A percentile compares a stretch with the other conserved stretches of the same genome.
Evolutionary conservation across 2,113 vertebrate species (phyloP).

Genomic region (Ammodytes dubius): DNA sequence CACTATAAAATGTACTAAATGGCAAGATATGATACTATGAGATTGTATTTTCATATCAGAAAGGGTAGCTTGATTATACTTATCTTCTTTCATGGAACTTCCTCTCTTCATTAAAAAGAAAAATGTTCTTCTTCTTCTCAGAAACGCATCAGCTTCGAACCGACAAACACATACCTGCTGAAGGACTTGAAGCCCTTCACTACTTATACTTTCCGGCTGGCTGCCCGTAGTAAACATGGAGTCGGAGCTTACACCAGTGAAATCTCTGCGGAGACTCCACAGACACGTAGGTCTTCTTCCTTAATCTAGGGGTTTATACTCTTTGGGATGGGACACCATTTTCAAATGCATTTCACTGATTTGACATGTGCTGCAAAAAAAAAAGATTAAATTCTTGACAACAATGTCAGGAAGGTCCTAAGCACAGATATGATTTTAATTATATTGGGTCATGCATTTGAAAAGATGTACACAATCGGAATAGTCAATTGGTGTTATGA

Average conservation of each 20-base stretch:
- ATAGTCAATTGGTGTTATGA: slow-evolving; percentile 37
- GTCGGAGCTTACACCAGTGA: slow-evolving; percentile 96
- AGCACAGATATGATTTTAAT: slow-evolving; percentile 19
- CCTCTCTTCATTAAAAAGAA: background rate
- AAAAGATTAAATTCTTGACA: slow-evolving; percentile 14
- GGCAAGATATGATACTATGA: background rate
- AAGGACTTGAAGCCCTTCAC: slow-evolving; percentile 97
- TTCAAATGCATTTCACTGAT: slow-evolving; percentile 76
- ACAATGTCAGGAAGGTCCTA: slow-evolving; percentile 42
- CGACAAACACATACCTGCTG: slow-evolving; percentile 92
- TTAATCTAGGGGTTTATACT: slow-evolving; percentile 64
- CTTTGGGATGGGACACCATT: slow-evolving; percentile 59
- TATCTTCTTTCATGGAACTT: background rate
- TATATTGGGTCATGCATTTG: slow-evolving; percentile 70
- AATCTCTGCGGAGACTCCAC: slow-evolving; percentile 96
- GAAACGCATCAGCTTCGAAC: slow-evolving; percentile 94
- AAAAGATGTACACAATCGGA: slow-evolving; percentile 64
- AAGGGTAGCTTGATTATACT: background rate
- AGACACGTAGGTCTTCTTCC: slow-evolving; percentile 99
- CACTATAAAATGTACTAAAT: background rate
- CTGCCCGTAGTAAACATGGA: slow-evolving; percentile 95
- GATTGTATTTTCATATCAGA: background rate
- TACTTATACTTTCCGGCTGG: slow-evolving; percentile 94
- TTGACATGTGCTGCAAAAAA: slow-evolving; percentile 15
- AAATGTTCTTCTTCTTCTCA: slow-evolving; percentile 78